A percentile compares a stretch with the other conserved stretches of the same genome.
Conservation (phyloP, 2,888 invertebrate genomes). For the Drosophila helvetica region DNA sequence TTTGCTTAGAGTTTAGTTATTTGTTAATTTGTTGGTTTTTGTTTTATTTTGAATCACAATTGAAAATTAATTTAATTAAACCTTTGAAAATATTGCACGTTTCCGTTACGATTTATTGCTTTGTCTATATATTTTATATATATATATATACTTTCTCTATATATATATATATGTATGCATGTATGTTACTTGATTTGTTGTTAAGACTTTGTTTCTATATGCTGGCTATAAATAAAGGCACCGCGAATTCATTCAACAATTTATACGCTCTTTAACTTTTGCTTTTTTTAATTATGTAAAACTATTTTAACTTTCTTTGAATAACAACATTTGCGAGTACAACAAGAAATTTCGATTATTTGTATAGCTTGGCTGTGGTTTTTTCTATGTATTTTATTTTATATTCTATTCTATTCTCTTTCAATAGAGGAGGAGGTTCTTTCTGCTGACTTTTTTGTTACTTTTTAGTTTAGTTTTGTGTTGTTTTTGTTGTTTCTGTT, state of each 20-base stretch:
- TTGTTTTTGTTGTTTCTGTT: neutral
- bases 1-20: slow-evolving; percentile 45
- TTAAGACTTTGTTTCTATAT: slow-evolving; percentile 59
- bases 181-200: slow-evolving; percentile 48
- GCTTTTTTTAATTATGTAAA: slow-evolving; percentile 17
- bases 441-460: slow-evolving; percentile 40
- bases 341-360: slow-evolving; percentile 29
- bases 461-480: slow-evolving; percentile 32
- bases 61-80: slow-evolving; percentile 62
- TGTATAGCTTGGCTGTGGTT: slow-evolving; percentile 3
- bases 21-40: slow-evolving; percentile 25
- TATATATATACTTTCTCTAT: slow-evolving; percentile 49
- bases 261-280: slow-evolving; percentile 44
- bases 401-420: slow-evolving; percentile 8
- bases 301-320: slow-evolving; percentile 29
- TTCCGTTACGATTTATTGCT: slow-evolving; percentile 72
- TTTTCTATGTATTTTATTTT: slow-evolving; percentile 7
- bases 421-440: slow-evolving; percentile 27
- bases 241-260: slow-evolving; percentile 82
- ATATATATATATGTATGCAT: slow-evolving; percentile 43
- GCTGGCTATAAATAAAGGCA: slow-evolving; percentile 82
- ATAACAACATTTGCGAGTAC: slow-evolving; percentile 66
- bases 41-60: slow-evolving; percentile 37
- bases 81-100: slow-evolving; percentile 78
- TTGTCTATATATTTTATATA: slow-evolving; percentile 56